Conservation (phyloP, 1,140 invertebrate genomes). For the Cyclargus thomasi region DNA sequence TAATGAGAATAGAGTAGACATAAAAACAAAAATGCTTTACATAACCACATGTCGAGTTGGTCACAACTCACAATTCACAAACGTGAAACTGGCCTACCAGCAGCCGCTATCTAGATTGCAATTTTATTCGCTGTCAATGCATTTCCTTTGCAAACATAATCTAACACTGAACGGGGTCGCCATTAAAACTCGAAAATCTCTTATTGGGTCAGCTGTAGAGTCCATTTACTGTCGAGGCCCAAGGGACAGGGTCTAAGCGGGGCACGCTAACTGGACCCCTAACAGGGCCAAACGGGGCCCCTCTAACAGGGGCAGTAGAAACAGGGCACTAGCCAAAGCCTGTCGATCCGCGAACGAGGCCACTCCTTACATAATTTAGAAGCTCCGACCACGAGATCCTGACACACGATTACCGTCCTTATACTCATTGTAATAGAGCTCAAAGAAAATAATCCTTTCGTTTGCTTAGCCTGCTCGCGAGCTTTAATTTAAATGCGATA, state of each 20-base stretch:
- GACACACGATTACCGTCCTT: background rate
- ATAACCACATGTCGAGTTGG: too few species aligned
- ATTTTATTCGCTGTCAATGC: background rate
- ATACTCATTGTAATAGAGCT: background rate
- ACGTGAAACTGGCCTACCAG: background rate
- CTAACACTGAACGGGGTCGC: background rate
- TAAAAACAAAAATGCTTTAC: too few species aligned
- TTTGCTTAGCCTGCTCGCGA: constrained; percentile 3
- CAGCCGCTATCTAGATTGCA: background rate
- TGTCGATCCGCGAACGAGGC: constrained; percentile 18
- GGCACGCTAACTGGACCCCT: background rate
- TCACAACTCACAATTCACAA: background rate
- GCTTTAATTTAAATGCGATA: constrained; percentile 11
- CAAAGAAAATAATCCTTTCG: background rate
- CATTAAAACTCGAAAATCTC: background rate
- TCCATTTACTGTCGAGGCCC: constrained; percentile 2
- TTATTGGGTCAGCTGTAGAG: constrained; percentile 7
- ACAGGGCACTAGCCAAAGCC: constrained; percentile 11
- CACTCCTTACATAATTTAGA: constrained; percentile 12
- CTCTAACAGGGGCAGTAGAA: background rate
- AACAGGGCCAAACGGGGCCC: background rate
- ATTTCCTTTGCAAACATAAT: background rate
- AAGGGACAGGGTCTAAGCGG: constrained; percentile 2
- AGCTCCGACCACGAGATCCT: constrained; percentile 1
- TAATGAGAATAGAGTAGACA: too few species aligned